Evolutionary conservation across 2,113 vertebrate genomes (phyloP).

Genomic region (Phylloscopus whistleri): DNA sequence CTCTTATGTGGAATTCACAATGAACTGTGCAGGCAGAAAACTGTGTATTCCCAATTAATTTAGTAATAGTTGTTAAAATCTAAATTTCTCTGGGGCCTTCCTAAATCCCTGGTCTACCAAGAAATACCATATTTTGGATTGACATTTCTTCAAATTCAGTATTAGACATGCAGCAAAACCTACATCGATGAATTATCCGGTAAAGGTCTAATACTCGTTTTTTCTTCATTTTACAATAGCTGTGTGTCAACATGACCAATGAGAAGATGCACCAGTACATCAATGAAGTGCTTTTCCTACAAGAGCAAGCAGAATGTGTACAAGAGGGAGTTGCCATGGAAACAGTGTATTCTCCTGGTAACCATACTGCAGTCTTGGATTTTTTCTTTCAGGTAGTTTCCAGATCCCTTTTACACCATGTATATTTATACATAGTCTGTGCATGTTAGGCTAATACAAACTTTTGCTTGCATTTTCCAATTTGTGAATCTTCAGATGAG

Average conservation of each 20-base stretch:
- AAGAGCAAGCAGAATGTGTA: slow-evolving; percentile 90
- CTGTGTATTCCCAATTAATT: not conserved
- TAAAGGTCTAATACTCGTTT: slow-evolving; percentile 14
- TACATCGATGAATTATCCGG: not conserved
- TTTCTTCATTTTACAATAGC: slow-evolving; percentile 68
- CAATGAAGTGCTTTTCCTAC: slow-evolving; percentile 89
- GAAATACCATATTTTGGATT: not conserved
- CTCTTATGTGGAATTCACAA: not conserved
- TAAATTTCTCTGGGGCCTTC: not conserved
- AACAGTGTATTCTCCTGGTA: slow-evolving; percentile 79
- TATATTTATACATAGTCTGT: not conserved
- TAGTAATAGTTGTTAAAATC: not conserved
- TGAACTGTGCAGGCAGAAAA: not conserved
- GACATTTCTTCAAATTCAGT: not conserved
- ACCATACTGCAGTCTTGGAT: slow-evolving; percentile 84
- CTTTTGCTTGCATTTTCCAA: not conserved
- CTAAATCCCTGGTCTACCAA: not conserved
- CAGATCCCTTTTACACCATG: not conserved
- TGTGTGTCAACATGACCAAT: slow-evolving; percentile 96
- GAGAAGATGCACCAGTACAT: slow-evolving; percentile 89
- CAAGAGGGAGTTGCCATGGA: slow-evolving; percentile 93
- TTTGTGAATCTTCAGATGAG: not conserved
- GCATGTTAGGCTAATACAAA: not conserved
- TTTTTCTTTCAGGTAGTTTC: slow-evolving; percentile 92
- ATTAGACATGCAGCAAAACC: not conserved